These are phyloP conservation scores for Diploptera punctata DNA, from an alignment of 2,888 invertebrate genomes.

Conservation along the genomic window DNA sequence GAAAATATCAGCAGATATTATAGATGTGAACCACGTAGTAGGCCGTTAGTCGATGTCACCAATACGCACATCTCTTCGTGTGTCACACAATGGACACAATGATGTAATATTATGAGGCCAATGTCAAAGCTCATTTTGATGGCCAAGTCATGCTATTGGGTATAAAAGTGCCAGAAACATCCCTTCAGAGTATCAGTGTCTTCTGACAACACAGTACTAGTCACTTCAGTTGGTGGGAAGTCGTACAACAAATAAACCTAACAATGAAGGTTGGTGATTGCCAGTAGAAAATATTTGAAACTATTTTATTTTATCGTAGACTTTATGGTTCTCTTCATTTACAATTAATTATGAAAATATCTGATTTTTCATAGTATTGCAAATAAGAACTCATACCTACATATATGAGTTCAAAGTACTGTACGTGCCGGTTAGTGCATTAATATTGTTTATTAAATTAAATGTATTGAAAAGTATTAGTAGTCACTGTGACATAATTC, in stretches of 20 bases:
- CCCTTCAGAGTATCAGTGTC: not conserved
- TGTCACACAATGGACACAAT: constrained; percentile 20
- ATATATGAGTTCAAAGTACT: too few relatives aligned
- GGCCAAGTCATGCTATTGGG: not conserved
- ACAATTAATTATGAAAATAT: too few relatives aligned
- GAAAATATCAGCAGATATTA: not conserved
- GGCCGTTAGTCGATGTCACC: constrained; percentile 14
- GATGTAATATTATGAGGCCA: constrained; percentile 19
- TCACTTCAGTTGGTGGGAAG: not conserved
- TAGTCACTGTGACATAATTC: too few relatives aligned
- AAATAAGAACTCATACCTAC: too few relatives aligned
- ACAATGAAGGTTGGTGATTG: constrained; percentile 24
- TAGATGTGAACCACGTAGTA: constrained; percentile 1
- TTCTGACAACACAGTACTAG: not conserved
- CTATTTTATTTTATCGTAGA: too few relatives aligned
- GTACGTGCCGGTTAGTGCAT: too few relatives aligned
- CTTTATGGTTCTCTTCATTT: too few relatives aligned
- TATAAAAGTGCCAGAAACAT: constrained; percentile 13
- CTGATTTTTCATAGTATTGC: too few relatives aligned
- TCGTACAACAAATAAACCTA: not conserved
- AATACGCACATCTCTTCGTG: not conserved
- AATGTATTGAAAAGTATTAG: too few relatives aligned
- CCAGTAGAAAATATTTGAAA: too few relatives aligned
- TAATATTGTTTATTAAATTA: too few relatives aligned
- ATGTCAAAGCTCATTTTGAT: constrained; percentile 1